Percentiles rank a stretch among this genome's conserved stretches.
phyloP scores from a whole-genome alignment of 2,888 invertebrate species.

The Cotesia congregata region DNA sequence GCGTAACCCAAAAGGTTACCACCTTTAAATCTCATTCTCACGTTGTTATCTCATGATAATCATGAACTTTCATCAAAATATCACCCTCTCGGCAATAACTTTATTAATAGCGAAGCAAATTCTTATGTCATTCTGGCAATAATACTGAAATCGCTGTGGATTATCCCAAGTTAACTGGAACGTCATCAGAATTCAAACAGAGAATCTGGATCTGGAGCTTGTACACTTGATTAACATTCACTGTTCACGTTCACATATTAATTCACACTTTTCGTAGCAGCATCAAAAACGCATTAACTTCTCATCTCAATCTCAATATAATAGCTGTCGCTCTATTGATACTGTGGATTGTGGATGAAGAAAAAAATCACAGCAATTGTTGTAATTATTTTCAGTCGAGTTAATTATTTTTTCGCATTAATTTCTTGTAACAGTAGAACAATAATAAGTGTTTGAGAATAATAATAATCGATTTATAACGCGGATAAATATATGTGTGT shows the following conservation, averaged over 20 bases:
- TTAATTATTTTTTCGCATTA: neutral
- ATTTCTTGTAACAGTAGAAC: neutral
- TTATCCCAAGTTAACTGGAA: no score
- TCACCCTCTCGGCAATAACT: neutral
- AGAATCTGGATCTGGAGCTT: neutral
- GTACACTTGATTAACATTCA: neutral
- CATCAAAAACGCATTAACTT: neutral
- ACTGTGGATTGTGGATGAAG: neutral
- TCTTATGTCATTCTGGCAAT: neutral
- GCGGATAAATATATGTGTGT: neutral
- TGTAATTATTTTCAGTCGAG: neutral
- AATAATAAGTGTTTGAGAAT: neutral
- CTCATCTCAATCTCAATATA: neutral
- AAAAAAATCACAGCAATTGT: neutral
- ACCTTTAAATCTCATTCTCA: constrained; percentile 69
- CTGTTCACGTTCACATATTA: neutral
- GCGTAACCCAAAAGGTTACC: constrained; percentile 67
- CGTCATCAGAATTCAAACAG: neutral
- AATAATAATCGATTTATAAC: neutral
- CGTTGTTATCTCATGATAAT: constrained; percentile 69
- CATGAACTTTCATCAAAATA: neutral
- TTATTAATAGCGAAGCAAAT: neutral
- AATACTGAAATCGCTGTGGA: neutral
- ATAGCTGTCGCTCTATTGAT: neutral
- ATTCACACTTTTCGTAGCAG: neutral